Evolutionary conservation across 2,888 invertebrate genomes (phyloP), one percentile per base, ranked within the genome.

Genomic region (Philaethria dido): DNA sequence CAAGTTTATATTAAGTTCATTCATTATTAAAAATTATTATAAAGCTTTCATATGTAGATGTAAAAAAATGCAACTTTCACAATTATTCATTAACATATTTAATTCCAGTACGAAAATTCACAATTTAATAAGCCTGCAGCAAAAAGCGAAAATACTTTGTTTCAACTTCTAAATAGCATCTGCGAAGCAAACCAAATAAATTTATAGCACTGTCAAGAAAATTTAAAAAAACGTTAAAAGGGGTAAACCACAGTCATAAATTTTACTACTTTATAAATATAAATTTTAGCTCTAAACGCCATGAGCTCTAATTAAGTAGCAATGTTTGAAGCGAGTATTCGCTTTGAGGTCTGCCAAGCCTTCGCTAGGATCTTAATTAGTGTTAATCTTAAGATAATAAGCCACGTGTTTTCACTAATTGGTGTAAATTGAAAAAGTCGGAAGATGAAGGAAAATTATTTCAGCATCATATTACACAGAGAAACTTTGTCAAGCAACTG

Each of bases 321-420:
- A 77, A 82, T 83, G 81, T 81, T 84, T 85, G 82, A 88, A 88
- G 79, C 78, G 80, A 79, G 74, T 83, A 78, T 84, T 88, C 77
- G 77, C 91, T 90, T 90, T 89, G 88, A 87, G 82, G 78, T 77
- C 59, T 74, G 72, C 77, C 70, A 70, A 77, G 80, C 76, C 78
- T 80, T 76, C 80, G 79, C 74, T 80, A 84, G 79, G 78, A 80
- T 80, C 85, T 84, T 89, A 90, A 92, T 91, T 89, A 90, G 85
- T 84, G 85, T 86, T 87, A 87, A 89, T 89, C 86, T 89, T 85
- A 85, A 83, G 85, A 87, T 88, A 89, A 89, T 89, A 88, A 89
- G 87, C 85, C 81, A 81, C 84, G 81, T 85, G 81, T 84, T 86
- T 83, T 79, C 76, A 82, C 85, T 90, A 90, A 88, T 89, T 88